phyloP scores from a whole-genome alignment of 2,797 vertebrate genomes.

The Darevskia nairensis region DNA sequence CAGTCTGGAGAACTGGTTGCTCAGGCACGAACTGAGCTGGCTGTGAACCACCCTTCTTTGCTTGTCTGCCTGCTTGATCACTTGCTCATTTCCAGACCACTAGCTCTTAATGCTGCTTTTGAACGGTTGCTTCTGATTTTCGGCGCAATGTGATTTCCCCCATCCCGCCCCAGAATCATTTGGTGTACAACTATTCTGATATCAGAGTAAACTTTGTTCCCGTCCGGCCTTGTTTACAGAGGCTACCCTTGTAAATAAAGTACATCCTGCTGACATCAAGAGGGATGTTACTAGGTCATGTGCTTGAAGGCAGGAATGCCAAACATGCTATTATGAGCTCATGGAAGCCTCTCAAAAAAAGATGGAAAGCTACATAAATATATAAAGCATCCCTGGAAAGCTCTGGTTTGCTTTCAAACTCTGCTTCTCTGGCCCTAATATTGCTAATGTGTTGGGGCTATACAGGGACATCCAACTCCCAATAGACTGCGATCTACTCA shows the following conservation, averaged over 20 bases:
- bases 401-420: slow-evolving; percentile 4
- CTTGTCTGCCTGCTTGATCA: not conserved
- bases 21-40: not conserved
- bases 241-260: not conserved
- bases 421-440: slow-evolving; percentile 33
- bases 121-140: not conserved
- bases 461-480: no score
- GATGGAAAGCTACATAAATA: not conserved
- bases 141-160: not conserved
- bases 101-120: not conserved
- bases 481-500: no score
- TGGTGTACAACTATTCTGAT: not conserved
- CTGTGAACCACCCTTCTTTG: not conserved
- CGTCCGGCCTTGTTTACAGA: slow-evolving; percentile 15
- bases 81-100: not conserved
- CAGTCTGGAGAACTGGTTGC: no score
- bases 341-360: not conserved
- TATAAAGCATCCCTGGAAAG: not conserved
- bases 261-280: not conserved
- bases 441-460: slow-evolving; percentile 62
- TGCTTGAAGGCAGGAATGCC: not conserved
- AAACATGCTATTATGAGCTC: not conserved
- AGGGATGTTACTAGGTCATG: not conserved
- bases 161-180: slow-evolving; percentile 28
- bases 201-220: slow-evolving; percentile 39